Conservation (phyloP, 2,113 vertebrate genomes). For the Ceratotherium simum region DNA sequence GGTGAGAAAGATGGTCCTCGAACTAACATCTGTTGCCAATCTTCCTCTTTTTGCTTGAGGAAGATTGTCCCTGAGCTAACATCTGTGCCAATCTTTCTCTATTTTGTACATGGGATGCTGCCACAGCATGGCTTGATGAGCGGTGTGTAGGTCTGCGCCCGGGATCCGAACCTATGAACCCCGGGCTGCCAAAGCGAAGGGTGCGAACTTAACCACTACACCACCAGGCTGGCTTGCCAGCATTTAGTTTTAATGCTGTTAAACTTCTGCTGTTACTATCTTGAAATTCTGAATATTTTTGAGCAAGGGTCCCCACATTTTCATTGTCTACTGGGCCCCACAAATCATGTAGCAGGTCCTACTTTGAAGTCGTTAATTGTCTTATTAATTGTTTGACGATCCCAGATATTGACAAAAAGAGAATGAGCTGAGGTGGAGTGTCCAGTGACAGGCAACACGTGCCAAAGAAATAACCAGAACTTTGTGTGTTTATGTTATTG, state of each 20-base stretch:
- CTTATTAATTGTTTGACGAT: not conserved
- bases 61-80: too few species aligned
- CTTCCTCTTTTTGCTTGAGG: too few species aligned
- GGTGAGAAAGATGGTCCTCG: too few species aligned
- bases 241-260: not conserved
- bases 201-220: too few species aligned
- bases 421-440: not conserved
- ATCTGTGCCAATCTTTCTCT: too few species aligned
- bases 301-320: not conserved
- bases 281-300: not conserved
- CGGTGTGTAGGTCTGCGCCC: too few species aligned
- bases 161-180: too few species aligned
- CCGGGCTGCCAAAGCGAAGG: too few species aligned
- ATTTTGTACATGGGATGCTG: too few species aligned
- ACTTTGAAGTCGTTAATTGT: not conserved
- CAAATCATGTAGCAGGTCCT: not conserved
- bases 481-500: not conserved
- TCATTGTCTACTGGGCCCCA: not conserved
- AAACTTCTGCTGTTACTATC: not conserved
- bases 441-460: not conserved
- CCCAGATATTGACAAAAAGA: not conserved
- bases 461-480: not conserved
- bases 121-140: too few species aligned
- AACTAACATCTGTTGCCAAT: too few species aligned
- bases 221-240: too few species aligned